Percentiles rank a stretch among this genome's conserved stretches.
Evolutionary conservation across 1,140 invertebrate genomes (phyloP).

Genomic region (Pachyrhynchus sulphureomaculatus): DNA sequence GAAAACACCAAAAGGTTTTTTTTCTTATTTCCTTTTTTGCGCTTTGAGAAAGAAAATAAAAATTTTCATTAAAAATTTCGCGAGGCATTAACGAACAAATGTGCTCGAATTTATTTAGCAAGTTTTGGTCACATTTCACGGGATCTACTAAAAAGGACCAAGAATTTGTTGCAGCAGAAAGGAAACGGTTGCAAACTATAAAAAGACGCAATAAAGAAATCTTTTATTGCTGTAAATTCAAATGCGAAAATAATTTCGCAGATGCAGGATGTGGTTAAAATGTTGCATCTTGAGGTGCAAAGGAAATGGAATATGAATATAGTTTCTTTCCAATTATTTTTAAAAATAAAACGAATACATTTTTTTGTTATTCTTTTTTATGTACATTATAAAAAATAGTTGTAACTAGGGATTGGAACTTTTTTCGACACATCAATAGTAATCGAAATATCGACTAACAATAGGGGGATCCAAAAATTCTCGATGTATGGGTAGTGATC

Average conservation of each 20-base stretch:
- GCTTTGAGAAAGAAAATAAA: constrained; percentile 8
- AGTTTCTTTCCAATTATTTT: no score
- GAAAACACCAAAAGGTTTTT: background rate
- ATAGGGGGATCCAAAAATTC: no score
- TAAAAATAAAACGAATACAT: no score
- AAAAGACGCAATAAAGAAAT: background rate
- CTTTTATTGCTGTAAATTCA: constrained; percentile 5
- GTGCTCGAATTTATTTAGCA: constrained; percentile 11
- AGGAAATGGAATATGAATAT: no score
- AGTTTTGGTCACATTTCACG: constrained; percentile 1
- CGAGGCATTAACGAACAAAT: constrained; percentile 6
- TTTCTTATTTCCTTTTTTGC: background rate
- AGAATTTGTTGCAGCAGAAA: background rate
- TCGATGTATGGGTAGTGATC: no score
- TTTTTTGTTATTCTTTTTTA: no score
- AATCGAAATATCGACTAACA: no score
- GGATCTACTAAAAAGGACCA: background rate
- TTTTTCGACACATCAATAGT: no score
- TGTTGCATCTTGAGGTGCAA: no score
- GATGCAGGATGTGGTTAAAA: no score
- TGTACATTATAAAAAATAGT: no score
- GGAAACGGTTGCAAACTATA: background rate
- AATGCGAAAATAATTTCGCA: background rate
- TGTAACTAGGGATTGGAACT: no score
- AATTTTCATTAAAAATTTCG: constrained; percentile 18